Evolutionary conservation across 2,797 vertebrate genomes (phyloP).

Genomic region (Diceros bicornis): DNA sequence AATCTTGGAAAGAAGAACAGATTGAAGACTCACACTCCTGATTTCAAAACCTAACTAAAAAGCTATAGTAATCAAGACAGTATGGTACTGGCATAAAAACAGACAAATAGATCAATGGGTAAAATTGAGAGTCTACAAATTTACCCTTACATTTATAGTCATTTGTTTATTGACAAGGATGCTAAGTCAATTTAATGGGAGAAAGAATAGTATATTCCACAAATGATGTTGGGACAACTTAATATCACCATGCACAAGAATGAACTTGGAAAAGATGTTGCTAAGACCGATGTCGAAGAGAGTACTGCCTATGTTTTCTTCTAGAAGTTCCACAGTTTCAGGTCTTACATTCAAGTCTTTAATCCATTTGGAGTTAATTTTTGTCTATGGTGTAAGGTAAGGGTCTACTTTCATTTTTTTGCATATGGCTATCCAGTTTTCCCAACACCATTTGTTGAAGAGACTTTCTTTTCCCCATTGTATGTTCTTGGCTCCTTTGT

Average conservation of each 20-base stretch:
- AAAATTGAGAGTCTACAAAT: neutral
- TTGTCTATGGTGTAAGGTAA: no score
- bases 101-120: neutral
- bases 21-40: neutral
- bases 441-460: no score
- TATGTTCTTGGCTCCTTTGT: no score
- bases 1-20: neutral
- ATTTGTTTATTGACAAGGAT: neutral
- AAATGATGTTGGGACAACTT: neutral
- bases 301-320: no score
- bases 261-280: no score
- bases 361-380: no score
- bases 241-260: neutral
- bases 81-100: neutral
- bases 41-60: slow-evolving; percentile 16
- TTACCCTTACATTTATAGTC: neutral
- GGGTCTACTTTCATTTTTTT: no score
- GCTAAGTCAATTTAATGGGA: neutral
- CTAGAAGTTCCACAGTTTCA: no score
- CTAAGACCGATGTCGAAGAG: no score
- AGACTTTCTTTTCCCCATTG: no score
- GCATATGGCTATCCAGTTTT: no score
- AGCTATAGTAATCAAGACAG: neutral
- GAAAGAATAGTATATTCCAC: neutral
- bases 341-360: no score